These are phyloP conservation scores for Bugula neritina DNA, from an alignment of 2,888 invertebrate genomes.

Conservation along the genomic window DNA sequence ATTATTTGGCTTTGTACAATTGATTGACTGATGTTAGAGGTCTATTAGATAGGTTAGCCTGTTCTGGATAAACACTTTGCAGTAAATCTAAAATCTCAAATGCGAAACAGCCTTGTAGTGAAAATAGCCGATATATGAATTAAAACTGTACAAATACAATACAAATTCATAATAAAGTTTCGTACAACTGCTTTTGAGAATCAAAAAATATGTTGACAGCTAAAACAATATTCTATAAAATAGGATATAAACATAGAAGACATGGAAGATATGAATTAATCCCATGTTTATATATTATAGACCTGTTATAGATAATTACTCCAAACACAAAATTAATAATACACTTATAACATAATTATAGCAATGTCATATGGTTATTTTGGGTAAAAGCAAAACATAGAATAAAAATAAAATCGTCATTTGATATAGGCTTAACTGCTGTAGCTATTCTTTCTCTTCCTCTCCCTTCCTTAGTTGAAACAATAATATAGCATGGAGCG, in stretches of 20 bases:
- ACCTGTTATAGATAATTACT: not conserved
- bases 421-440: not conserved
- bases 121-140: not conserved
- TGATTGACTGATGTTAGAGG: not conserved
- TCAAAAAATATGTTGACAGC: not conserved
- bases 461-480: no score
- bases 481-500: no score
- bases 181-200: not conserved
- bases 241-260: not conserved
- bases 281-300: not conserved
- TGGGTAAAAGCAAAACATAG: constrained; percentile 12
- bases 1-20: not conserved
- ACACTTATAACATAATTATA: constrained; percentile 12
- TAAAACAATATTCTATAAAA: constrained; percentile 26
- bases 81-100: not conserved
- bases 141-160: not conserved
- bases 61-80: no score
- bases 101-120: not conserved
- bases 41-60: no score
- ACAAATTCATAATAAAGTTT: not conserved
- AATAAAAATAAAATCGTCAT: constrained; percentile 18
- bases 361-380: not conserved
- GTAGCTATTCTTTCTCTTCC: not conserved
- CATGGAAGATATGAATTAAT: not conserved
- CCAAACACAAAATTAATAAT: not conserved